These are phyloP conservation scores for Ganaspis brasiliensis DNA, from an alignment of 2,888 invertebrate species.

Conservation along the genomic window DNA sequence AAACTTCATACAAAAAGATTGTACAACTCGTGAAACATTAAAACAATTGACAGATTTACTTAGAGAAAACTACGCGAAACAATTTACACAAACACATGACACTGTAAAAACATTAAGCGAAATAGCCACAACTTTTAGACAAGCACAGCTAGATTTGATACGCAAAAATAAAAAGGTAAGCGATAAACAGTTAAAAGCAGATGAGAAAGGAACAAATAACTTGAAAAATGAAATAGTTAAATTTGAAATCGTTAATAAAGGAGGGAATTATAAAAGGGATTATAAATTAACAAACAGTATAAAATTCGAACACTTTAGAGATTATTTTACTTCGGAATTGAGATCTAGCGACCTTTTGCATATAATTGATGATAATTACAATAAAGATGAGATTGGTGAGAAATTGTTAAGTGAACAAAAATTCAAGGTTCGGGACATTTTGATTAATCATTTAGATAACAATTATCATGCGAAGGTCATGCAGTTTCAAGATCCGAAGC, in stretches of 20 bases:
- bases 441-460: slow-evolving; percentile 49
- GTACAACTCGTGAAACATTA: no score
- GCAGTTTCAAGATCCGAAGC: slow-evolving; percentile 41
- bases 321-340: slow-evolving; percentile 30
- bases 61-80: no score
- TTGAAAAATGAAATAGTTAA: not conserved
- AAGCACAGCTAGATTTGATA: no score
- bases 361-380: not conserved
- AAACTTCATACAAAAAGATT: not conserved
- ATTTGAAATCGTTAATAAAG: not conserved
- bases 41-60: no score
- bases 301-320: slow-evolving; percentile 10
- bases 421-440: slow-evolving; percentile 51
- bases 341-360: not conserved
- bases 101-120: no score
- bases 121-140: no score
- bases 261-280: not conserved
- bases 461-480: slow-evolving; percentile 47
- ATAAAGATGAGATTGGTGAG: slow-evolving; percentile 9
- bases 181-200: not conserved
- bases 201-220: not conserved
- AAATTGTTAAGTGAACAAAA: slow-evolving; percentile 38
- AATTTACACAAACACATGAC: no score
- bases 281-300: slow-evolving; percentile 4
- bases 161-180: not conserved